Conservation (phyloP, 2,113 vertebrate species). For the Crotalus viridis region DNA sequence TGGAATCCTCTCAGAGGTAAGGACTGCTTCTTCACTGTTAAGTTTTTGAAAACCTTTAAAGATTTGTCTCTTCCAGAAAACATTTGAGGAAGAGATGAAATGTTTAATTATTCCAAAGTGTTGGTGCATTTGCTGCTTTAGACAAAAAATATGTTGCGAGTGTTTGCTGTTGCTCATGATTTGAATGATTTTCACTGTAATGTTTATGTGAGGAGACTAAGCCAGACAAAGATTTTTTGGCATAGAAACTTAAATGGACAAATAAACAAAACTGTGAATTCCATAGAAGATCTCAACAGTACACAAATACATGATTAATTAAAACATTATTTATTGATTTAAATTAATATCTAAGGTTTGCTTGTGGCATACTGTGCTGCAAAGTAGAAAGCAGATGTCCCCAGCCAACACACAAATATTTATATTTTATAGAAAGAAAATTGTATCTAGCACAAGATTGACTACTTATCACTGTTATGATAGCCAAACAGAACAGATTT, state of each 20-base stretch:
- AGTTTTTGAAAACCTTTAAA: background rate
- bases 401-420: background rate
- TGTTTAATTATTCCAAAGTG: background rate
- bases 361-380: background rate
- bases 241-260: background rate
- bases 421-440: background rate
- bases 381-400: background rate
- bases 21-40: background rate
- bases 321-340: background rate
- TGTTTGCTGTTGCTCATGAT: background rate
- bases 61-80: background rate
- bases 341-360: background rate
- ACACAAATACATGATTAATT: background rate
- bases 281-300: background rate
- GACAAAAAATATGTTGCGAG: background rate
- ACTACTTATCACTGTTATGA: background rate
- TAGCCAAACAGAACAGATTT: background rate
- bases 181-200: background rate
- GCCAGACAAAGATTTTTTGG: background rate
- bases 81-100: background rate
- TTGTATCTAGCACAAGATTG: background rate
- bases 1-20: background rate
- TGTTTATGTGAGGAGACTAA: background rate
- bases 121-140: background rate
- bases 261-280: background rate